phyloP scores from a whole-genome alignment of 1,140 invertebrate species.

The Hyposmocoma kahamanoa region DNA sequence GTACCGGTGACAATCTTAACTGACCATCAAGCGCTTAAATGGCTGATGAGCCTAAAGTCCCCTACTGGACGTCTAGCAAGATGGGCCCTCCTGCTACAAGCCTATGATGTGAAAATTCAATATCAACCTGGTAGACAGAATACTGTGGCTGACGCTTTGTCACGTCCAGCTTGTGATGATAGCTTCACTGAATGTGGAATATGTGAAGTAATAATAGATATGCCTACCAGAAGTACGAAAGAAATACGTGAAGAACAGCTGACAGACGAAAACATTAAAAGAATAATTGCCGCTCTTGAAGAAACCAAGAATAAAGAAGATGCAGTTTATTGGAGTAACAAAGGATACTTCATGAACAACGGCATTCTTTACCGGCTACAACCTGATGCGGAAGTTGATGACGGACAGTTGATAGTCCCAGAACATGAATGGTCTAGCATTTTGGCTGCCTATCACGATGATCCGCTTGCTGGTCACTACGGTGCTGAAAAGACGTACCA shows the following conservation, averaged over 20 bases:
- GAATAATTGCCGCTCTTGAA: constrained; percentile 27
- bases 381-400: constrained; percentile 20
- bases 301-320: constrained; percentile 4
- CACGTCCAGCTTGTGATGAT: constrained; percentile 20
- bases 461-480: constrained; percentile 27
- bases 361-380: constrained; percentile 25
- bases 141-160: constrained; percentile 34
- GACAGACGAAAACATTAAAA: constrained; percentile 22
- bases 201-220: constrained; percentile 20
- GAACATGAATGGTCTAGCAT: constrained; percentile 12
- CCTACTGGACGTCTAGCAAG: constrained; percentile 47
- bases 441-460: constrained; percentile 28
- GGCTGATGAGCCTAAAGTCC: too few species aligned
- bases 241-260: constrained; percentile 29
- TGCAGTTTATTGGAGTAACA: constrained; percentile 11
- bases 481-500: constrained; percentile 25
- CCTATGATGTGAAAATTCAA: constrained; percentile 39
- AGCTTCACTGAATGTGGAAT: constrained; percentile 15
- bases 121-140: constrained; percentile 33
- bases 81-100: constrained; percentile 65
- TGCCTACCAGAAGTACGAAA: constrained; percentile 11
- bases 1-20: constrained; percentile 11
- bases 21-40: constrained; percentile 71
- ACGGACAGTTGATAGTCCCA: constrained; percentile 24
- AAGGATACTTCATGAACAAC: constrained; percentile 29